Percentiles rank a stretch among this genome's conserved stretches.
Evolutionary conservation across 2,113 vertebrate species (phyloP).

Genomic region (Tragulus kanchil): DNA sequence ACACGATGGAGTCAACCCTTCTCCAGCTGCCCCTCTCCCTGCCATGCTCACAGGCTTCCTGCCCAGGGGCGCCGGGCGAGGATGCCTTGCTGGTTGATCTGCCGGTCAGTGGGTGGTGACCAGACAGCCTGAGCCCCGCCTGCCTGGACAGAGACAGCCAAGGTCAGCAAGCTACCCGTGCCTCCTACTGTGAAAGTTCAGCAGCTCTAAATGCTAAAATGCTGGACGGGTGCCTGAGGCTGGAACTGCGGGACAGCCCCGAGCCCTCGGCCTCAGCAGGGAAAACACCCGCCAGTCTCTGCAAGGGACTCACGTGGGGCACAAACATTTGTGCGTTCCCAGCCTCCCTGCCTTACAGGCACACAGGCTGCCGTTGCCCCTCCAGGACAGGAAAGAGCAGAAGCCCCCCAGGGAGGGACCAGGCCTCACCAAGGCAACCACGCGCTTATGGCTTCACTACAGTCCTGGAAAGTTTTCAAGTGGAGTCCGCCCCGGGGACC

Average conservation of each 20-base stretch:
- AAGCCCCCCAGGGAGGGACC: neutral
- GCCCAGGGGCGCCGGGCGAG: neutral
- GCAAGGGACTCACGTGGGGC: slow-evolving; percentile 61
- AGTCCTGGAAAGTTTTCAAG: neutral
- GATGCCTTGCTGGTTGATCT: neutral
- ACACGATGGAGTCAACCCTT: accelerated
- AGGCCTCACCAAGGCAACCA: neutral
- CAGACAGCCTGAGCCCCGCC: neutral
- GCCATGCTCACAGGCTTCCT: neutral
- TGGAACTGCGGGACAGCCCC: neutral
- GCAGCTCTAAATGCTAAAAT: neutral
- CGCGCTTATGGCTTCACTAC: neutral
- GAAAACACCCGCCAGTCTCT: slow-evolving; percentile 73
- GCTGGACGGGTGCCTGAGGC: slow-evolving; percentile 36
- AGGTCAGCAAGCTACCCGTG: slow-evolving; percentile 32
- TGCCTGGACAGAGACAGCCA: neutral
- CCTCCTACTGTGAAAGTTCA: neutral
- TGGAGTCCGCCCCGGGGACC: neutral
- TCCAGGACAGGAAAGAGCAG: neutral
- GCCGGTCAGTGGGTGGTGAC: neutral
- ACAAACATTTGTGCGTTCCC: slow-evolving; percentile 75
- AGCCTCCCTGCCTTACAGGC: slow-evolving; percentile 70
- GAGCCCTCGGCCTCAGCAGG: slow-evolving; percentile 19
- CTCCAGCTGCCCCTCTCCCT: neutral
- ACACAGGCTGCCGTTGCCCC: slow-evolving; percentile 44